A percentile compares a stretch with the other conserved stretches of the same genome.
phyloP scores from a whole-genome alignment of 2,888 invertebrate species.

The Drosophila setosimentum region DNA sequence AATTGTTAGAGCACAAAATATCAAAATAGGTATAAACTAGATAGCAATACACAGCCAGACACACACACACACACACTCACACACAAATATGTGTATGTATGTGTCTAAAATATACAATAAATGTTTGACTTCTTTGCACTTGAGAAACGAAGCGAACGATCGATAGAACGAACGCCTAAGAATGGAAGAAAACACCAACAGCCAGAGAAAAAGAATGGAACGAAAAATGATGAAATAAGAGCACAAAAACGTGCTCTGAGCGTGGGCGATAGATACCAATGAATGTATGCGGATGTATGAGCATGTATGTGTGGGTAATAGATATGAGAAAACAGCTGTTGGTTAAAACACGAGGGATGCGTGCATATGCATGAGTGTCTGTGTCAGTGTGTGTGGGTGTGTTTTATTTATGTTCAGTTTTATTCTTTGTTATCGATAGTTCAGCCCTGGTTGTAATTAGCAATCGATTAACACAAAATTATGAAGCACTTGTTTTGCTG shows the following conservation, averaged over 20 bases:
- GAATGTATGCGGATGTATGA: neutral
- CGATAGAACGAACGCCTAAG: constrained; percentile 6
- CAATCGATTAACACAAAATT: constrained; percentile 48
- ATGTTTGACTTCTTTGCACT: constrained; percentile 67
- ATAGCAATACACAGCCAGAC: neutral
- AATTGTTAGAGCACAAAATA: constrained; percentile 10
- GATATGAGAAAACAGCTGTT: constrained; percentile 38
- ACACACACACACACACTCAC: constrained; percentile 6
- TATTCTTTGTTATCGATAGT: constrained; percentile 52
- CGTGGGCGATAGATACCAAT: constrained; percentile 38
- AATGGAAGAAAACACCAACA: constrained; percentile 4
- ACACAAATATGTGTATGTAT: constrained; percentile 9
- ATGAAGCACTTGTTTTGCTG: neutral
- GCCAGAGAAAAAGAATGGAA: neutral
- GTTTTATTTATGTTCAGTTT: constrained; percentile 5
- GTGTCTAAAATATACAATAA: constrained; percentile 10
- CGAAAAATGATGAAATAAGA: constrained; percentile 4
- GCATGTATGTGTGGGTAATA: neutral
- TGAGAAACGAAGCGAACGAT: constrained; percentile 30
- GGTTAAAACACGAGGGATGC: constrained; percentile 30
- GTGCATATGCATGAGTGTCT: neutral
- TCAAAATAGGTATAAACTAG: constrained; percentile 13
- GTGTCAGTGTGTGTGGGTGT: neutral
- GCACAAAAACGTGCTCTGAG: constrained; percentile 42
- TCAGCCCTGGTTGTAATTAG: constrained; percentile 53